These are phyloP conservation scores for Byasa hedistus DNA, from an alignment of 2,888 invertebrate species.

Conservation along the genomic window DNA sequence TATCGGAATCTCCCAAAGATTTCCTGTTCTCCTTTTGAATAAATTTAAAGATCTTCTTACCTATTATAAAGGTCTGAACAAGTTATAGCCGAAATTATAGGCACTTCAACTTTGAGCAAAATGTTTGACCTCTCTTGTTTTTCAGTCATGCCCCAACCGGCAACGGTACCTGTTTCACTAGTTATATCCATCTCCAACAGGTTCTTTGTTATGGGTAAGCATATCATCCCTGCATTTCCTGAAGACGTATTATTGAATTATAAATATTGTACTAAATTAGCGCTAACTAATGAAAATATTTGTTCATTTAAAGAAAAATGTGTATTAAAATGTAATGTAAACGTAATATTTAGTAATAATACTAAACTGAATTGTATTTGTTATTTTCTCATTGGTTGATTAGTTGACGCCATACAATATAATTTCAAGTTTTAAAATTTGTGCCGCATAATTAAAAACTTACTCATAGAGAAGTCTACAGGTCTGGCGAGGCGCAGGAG, in stretches of 20 bases:
- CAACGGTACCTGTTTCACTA: conserved; percentile 2
- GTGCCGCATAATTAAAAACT: not conserved
- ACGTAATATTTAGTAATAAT: too few species aligned
- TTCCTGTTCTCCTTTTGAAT: too few species aligned
- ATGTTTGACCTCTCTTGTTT: conserved; percentile 1
- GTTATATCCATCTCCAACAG: conserved; percentile 5
- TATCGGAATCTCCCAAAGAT: too few species aligned
- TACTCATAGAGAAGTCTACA: conserved; percentile 19
- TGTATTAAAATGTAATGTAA: not conserved
- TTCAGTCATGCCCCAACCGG: conserved; percentile 25
- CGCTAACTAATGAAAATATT: not conserved
- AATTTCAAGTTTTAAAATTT: too few species aligned
- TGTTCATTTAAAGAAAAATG: not conserved
- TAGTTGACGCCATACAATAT: not conserved
- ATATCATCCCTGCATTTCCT: conserved; percentile 19
- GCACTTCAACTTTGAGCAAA: conserved; percentile 14
- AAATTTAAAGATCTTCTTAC: not conserved
- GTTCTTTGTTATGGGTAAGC: conserved; percentile 11
- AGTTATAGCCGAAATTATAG: not conserved
- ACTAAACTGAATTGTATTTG: not conserved
- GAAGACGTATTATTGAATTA: not conserved
- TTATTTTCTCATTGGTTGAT: not conserved
- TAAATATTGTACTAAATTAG: not conserved
- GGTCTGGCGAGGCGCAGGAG: conserved; percentile 13
- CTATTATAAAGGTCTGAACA: conserved; percentile 1